Evolutionary conservation across 64 coral and sea anemone species (phyloP).

Genomic region (Pocillopora damicornis): DNA sequence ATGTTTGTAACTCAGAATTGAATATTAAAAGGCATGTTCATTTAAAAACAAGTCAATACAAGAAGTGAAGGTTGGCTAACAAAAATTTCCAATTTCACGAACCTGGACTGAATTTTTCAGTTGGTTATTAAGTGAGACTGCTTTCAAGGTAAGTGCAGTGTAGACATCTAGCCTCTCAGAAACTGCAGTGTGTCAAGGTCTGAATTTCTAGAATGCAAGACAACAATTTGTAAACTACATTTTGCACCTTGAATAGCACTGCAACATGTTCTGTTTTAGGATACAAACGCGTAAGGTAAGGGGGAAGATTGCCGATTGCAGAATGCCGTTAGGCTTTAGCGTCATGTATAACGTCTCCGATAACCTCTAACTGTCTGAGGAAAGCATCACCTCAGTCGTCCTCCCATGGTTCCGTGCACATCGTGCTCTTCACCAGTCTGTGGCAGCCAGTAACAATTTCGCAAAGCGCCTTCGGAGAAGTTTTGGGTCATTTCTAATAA

Average conservation of each 20-base stretch:
- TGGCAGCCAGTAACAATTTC: too few species aligned
- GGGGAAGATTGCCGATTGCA: too few species aligned
- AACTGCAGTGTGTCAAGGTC: conserved; percentile 16
- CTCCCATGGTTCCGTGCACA: too few species aligned
- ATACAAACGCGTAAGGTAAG: too few species aligned
- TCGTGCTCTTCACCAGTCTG: too few species aligned
- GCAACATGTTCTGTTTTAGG: neutral
- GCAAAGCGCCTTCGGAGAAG: too few species aligned
- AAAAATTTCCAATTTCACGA: conserved; percentile 29
- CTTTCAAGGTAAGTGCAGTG: conserved; percentile 42
- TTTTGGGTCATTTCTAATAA: too few species aligned
- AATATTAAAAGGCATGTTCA: too few species aligned
- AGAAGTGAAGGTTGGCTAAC: conserved; percentile 14
- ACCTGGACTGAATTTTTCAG: conserved; percentile 26
- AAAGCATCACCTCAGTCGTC: too few species aligned
- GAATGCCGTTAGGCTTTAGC: too few species aligned
- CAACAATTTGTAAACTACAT: conserved; percentile 33
- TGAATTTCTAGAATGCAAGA: neutral
- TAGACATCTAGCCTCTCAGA: conserved; percentile 21
- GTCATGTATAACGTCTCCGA: too few species aligned
- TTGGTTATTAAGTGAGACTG: conserved; percentile 24
- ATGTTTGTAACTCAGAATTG: conserved; percentile 6
- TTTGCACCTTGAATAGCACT: conserved; percentile 28
- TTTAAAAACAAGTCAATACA: neutral
- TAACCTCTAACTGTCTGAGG: too few species aligned